Evolutionary conservation across 2,113 vertebrate genomes (phyloP), one percentile per base, ranked within the genome.

Genomic region (Bubo blakistoni): DNA sequence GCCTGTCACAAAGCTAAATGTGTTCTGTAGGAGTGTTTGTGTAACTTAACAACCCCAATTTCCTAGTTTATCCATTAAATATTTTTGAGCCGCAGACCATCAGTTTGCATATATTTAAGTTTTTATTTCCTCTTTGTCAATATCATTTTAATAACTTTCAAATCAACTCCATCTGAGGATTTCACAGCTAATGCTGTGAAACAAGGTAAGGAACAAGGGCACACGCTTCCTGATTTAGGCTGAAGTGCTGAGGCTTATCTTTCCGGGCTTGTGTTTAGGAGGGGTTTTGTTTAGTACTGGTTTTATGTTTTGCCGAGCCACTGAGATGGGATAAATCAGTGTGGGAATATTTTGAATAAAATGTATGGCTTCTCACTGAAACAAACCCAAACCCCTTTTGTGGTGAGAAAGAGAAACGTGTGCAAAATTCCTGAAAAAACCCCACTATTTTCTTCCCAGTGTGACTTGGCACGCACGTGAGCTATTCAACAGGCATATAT

Each of bases 401-500:
- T n/a, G 63, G 9, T 30, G 20, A 73, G 51, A 40, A 74, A 58
- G 26, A 6, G 3, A 13, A 69, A 86, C 4, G 38, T 29, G 20
- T 13, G 30, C 19, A 84, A 79, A 88, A 92, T 40, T 81, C 27
- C 76, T 13, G 38, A 40, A 54, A 51, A 73, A 52, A 46, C 2
- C 0, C 6, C 7, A 4, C 21, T 52, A 1, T 74, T 94, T 93
- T 91, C 32, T 7, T 77, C 34, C 52, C 26, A 16, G 1, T 0
- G 3, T 13, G 15, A 18, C 42, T 34, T 17, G 34, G 30, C 32
- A 9, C 22, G 27, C 6, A 4, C 0, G 0, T 1, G 5, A 78
- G 32, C 59, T 84, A 0, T 11, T 79, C 27, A 26, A 8, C 8
- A 11, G 26, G 15, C 29, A 29, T 11, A 15, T 16, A 13, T 22